phyloP scores from a whole-genome alignment of 2,113 vertebrate species.

The Desmodus rotundus region DNA sequence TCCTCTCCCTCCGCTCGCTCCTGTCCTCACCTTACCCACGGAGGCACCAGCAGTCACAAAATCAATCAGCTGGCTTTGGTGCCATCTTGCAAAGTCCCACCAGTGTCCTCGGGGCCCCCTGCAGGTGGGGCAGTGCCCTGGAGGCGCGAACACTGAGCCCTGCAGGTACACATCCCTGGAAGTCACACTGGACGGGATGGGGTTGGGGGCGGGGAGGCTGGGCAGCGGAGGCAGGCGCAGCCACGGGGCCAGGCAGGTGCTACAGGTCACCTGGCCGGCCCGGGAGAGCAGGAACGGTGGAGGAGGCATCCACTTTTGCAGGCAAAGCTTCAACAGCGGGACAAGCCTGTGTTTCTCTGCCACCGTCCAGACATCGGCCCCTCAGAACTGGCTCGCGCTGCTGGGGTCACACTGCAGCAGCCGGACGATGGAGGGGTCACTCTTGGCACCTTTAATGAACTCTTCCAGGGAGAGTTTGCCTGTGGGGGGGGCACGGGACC shows the following conservation, averaged over 20 bases:
- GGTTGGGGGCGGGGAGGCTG: conserved; percentile 61
- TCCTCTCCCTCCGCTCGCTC: conserved; percentile 52
- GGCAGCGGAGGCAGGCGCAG: conserved; percentile 61
- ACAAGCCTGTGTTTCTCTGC: conserved; percentile 74
- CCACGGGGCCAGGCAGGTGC: conserved; percentile 34
- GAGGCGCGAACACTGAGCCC: conserved; percentile 29
- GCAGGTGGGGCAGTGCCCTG: conserved; percentile 22
- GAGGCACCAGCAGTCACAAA: conserved; percentile 62
- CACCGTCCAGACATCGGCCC: conserved; percentile 67
- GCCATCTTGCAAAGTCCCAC: conserved; percentile 57
- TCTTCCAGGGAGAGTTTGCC: conserved; percentile 89
- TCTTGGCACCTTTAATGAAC: conserved; percentile 91
- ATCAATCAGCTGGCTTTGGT: conserved; percentile 65
- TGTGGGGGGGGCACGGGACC: background rate
- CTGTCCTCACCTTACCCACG: conserved; percentile 39
- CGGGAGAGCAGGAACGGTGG: conserved; percentile 68
- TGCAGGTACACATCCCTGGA: conserved; percentile 70
- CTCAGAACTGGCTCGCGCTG: conserved; percentile 87
- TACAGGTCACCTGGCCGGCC: background rate
- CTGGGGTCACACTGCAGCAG: conserved; percentile 89
- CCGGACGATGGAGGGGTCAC: conserved; percentile 88
- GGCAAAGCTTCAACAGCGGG: conserved; percentile 84
- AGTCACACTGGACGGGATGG: conserved; percentile 54
- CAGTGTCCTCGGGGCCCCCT: conserved; percentile 42
- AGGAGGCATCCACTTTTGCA: conserved; percentile 82